These are phyloP conservation scores for Patella ulyssiponensis DNA, from an alignment of 2,888 invertebrate species.

Conservation along the genomic window DNA sequence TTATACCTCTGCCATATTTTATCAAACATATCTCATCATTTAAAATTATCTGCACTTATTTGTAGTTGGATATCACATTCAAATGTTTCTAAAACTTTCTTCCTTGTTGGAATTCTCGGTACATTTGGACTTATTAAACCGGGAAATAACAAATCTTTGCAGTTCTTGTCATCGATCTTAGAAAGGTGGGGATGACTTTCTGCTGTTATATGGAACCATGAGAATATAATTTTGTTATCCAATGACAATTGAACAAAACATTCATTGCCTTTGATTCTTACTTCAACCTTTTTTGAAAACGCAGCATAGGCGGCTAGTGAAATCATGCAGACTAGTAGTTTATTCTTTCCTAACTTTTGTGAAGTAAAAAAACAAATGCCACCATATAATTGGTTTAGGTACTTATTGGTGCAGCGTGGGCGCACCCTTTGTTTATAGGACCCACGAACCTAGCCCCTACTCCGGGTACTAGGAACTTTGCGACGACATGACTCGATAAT, in stretches of 20 bases:
- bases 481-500: too few species aligned
- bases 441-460: too few species aligned
- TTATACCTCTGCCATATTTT: slow-evolving; percentile 46
- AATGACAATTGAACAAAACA: not conserved
- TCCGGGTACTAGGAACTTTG: too few species aligned
- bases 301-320: too few species aligned
- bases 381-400: too few species aligned
- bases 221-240: slow-evolving; percentile 9
- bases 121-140: slow-evolving; percentile 31
- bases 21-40: slow-evolving; percentile 51
- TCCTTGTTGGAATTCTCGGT: not conserved
- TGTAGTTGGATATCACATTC: slow-evolving; percentile 41
- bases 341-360: too few species aligned
- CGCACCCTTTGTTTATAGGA: too few species aligned
- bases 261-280: slow-evolving; percentile 1
- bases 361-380: too few species aligned
- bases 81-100: slow-evolving; percentile 24
- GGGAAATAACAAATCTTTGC: slow-evolving; percentile 40
- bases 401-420: too few species aligned
- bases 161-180: slow-evolving; percentile 29
- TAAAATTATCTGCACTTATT: slow-evolving; percentile 31
- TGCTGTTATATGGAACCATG: slow-evolving; percentile 19
- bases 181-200: slow-evolving; percentile 29
- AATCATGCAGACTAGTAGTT: too few species aligned
- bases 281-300: not conserved